Conservation (phyloP, 2,888 invertebrate species). For the Dysmachus trigonus region DNA sequence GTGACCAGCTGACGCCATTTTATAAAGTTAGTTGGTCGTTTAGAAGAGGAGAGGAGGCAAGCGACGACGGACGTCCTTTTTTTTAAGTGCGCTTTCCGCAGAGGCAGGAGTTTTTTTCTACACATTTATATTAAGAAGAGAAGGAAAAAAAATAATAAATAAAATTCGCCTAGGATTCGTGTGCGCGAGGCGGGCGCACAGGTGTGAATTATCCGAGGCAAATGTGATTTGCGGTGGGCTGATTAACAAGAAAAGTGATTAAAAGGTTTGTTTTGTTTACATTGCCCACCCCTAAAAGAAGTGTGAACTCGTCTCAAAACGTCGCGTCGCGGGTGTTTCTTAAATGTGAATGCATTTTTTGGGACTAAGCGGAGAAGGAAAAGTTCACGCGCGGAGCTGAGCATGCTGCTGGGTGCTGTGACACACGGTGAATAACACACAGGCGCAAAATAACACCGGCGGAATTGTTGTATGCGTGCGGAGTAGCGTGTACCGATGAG, state of each 20-base stretch:
- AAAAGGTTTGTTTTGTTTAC: slow-evolving; percentile 37
- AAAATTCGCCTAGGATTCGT: background rate
- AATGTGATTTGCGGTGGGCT: background rate
- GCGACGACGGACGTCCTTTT: slow-evolving; percentile 59
- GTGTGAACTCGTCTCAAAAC: slow-evolving; percentile 12
- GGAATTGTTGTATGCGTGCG: background rate
- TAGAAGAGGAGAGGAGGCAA: slow-evolving; percentile 21
- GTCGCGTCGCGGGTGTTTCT: slow-evolving; percentile 37
- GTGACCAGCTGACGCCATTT: slow-evolving; percentile 71
- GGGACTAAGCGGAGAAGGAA: slow-evolving; percentile 15
- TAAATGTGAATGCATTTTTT: slow-evolving; percentile 25
- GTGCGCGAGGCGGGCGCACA: background rate
- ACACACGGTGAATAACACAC: too few relatives aligned
- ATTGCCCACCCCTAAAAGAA: background rate
- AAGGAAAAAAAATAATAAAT: too few relatives aligned
- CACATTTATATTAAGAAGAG: background rate
- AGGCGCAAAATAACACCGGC: background rate
- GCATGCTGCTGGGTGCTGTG: slow-evolving; percentile 4
- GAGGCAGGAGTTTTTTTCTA: background rate
- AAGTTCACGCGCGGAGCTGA: slow-evolving; percentile 5
- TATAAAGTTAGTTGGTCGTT: slow-evolving; percentile 55
- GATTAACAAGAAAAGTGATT: too few relatives aligned
- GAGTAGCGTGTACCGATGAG: background rate
- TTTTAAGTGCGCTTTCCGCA: slow-evolving; percentile 42
- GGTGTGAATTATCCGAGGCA: background rate